Evolutionary conservation across 1,140 invertebrate genomes (phyloP).

Genomic region (Caenorhabditis brenneri): DNA sequence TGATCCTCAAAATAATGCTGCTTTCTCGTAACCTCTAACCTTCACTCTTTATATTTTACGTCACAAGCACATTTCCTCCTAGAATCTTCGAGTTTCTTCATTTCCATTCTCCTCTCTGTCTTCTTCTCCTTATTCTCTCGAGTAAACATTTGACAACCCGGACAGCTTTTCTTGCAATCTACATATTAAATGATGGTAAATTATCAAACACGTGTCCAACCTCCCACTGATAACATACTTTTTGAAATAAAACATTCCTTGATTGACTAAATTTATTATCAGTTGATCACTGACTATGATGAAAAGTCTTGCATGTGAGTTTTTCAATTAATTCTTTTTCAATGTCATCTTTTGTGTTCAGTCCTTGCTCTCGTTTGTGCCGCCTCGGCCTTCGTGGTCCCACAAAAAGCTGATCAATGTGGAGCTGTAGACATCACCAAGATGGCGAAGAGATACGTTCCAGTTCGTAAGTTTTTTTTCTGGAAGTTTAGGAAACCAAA

Average conservation of each 20-base stretch:
- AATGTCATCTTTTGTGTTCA: background rate
- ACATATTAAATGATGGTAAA: background rate
- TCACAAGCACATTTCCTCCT: no score
- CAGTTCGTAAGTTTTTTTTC: slow-evolving; percentile 20
- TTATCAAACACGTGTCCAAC: background rate
- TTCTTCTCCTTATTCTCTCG: no score
- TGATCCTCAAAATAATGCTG: no score
- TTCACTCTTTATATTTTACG: no score
- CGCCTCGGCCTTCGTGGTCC: background rate
- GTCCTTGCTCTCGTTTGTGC: slow-evolving; percentile 19
- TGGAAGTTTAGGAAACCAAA: no score
- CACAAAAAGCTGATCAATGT: slow-evolving; percentile 25
- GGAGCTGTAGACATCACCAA: slow-evolving; percentile 20
- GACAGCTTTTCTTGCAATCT: slow-evolving; percentile 26
- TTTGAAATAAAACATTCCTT: slow-evolving; percentile 5
- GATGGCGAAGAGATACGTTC: background rate
- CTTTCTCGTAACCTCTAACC: no score
- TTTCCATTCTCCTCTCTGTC: no score
- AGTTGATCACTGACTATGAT: slow-evolving; percentile 21
- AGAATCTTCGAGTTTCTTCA: background rate
- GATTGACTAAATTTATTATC: background rate
- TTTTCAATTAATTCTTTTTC: background rate
- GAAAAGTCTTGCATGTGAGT: slow-evolving; percentile 16
- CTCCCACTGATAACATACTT: slow-evolving; percentile 15
- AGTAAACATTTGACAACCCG: background rate